Conservation (phyloP, 2,113 vertebrate genomes). For the Ploceus nigricollis region DNA sequence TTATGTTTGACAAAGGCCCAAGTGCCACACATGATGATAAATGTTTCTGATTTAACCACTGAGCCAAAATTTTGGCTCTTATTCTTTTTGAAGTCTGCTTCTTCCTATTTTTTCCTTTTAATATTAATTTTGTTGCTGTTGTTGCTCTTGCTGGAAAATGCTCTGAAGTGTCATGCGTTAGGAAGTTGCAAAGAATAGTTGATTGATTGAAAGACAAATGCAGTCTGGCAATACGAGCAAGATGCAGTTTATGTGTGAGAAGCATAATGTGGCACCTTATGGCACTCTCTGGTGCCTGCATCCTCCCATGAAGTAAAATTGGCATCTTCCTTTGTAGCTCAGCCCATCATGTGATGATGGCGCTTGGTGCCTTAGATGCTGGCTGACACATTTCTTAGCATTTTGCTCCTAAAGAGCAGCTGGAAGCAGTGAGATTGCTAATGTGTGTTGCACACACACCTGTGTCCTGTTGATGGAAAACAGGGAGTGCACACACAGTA, state of each 20-base stretch:
- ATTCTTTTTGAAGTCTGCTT: neutral
- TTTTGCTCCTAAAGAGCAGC: neutral
- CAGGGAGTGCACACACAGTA: neutral
- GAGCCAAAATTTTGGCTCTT: neutral
- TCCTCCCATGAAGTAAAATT: neutral
- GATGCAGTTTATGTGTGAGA: neutral
- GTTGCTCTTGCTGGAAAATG: neutral
- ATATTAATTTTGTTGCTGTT: neutral
- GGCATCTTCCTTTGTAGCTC: neutral
- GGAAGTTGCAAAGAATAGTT: neutral
- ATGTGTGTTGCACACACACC: neutral
- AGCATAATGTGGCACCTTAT: neutral
- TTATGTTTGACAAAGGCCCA: neutral
- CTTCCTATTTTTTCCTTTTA: neutral
- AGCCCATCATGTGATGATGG: neutral
- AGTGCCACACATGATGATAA: neutral
- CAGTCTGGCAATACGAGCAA: neutral
- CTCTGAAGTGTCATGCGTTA: neutral
- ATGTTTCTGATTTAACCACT: neutral
- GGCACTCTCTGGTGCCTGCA: rapidly evolving
- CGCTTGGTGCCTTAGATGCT: neutral
- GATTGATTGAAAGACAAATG: neutral
- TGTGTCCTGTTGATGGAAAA: neutral
- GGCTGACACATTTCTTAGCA: neutral
- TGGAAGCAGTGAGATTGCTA: neutral